Percentiles rank a stretch among this genome's conserved stretches.
Conservation (phyloP, 2,113 vertebrate species). For the Ptychochromis oligacanthus region DNA sequence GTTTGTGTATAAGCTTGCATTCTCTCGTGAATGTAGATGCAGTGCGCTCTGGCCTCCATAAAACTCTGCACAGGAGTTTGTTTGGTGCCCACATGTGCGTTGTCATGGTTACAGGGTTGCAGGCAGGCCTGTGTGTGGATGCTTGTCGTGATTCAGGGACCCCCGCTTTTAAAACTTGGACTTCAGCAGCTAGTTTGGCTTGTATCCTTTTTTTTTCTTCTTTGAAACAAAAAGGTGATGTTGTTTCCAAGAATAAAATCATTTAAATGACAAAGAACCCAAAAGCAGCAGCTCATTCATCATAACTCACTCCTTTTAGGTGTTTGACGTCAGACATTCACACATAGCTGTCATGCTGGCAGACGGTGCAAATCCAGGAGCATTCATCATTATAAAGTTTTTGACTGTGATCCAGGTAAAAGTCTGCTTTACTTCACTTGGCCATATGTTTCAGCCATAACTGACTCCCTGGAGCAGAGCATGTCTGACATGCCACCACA, state of each 20-base stretch:
- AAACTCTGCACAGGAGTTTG: constrained; percentile 25
- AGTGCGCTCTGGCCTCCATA: constrained; percentile 4
- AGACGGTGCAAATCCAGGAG: constrained; percentile 21
- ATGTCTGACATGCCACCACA: constrained; percentile 17
- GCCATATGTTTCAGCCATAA: constrained; percentile 49
- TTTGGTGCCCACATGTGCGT: constrained; percentile 59
- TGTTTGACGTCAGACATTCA: constrained; percentile 24
- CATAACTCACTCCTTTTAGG: not conserved
- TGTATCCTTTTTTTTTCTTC: not conserved
- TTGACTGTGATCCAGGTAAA: constrained; percentile 47
- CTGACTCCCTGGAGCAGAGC: constrained; percentile 10
- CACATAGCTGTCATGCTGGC: not conserved
- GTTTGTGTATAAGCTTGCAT: not conserved
- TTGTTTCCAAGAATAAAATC: constrained; percentile 19
- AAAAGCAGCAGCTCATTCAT: constrained; percentile 42
- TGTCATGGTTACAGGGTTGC: constrained; percentile 47
- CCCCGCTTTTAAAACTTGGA: not conserved
- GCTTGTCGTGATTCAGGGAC: constrained; percentile 24
- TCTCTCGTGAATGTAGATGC: constrained; percentile 1
- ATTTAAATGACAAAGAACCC: constrained; percentile 31
- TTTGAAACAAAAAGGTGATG: not conserved
- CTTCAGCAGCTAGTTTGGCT: not conserved
- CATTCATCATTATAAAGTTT: constrained; percentile 39
- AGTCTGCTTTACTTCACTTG: constrained; percentile 55
- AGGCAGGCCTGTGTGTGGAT: not conserved